Base-by-base conservation (phyloP, 2,797 vertebrate species). In the Orientallactaga sibirica region DNA sequence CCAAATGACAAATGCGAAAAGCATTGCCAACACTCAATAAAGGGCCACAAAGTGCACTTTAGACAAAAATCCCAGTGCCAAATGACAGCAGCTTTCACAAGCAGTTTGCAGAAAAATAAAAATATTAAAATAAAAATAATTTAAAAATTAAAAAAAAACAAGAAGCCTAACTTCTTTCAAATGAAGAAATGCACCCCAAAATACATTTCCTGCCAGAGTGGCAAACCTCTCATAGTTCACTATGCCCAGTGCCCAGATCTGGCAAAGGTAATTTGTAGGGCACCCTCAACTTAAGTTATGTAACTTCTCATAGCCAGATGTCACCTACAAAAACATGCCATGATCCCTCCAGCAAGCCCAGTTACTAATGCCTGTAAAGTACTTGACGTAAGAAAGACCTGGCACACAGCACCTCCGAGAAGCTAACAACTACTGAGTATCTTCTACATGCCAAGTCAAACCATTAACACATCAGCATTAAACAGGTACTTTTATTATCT, bases 1-100 rank as follows among this genome's bases (percentile, higher is more conserved):
- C 43, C 68, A 82, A 95, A 73, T 12, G 48, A 88, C 41, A 83
- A 95, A 5, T 18, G 25, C 43, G 92, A 85, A 81, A 87, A 43
- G 52, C 83, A 62, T 86, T 88, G 55, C 43, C 41, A 94, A 88
- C 0, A 82, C n/a, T 55, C 37, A 14, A 88, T 41, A 82, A 68
- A 93, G 22, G 9, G 62, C 29, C 33, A 82, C 27, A 86, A 67
- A 86, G 24, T 33, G 2, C 62, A n/a, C 61, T 84, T 86, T 81
- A 81, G 37, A 12, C 55, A 14, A 86, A 68, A 96, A 94, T 79
- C 4, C 33, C 20, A 86, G 70, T 0, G 64, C 2, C 82, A 82
- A 80, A 62, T 24, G 76, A 48, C 43, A 67, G 55, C 91, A 64
- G 78, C 19, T 64, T 27, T 86, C 43, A 85, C 4, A 48, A 48